These are phyloP conservation scores for Ischnus inquisitorius DNA, from an alignment of 2,888 invertebrate genomes.

Conservation along the genomic window DNA sequence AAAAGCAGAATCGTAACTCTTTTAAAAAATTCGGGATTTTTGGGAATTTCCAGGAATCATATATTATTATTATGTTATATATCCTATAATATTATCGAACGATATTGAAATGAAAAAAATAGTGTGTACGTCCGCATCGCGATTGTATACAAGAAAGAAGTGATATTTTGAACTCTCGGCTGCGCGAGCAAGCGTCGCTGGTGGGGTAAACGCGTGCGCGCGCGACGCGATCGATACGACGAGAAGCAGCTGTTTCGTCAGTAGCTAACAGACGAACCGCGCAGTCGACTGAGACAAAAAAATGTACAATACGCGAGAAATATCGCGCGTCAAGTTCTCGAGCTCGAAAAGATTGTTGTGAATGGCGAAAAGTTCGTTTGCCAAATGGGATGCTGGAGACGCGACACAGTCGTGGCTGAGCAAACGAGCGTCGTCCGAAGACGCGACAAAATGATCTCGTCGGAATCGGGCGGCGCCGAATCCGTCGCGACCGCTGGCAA, in stretches of 20 bases:
- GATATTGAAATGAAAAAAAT: no score
- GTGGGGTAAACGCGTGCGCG: conserved; percentile 64
- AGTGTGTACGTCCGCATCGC: no score
- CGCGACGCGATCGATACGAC: conserved; percentile 76
- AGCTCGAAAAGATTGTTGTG: background rate
- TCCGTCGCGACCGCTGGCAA: background rate
- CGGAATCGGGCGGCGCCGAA: background rate
- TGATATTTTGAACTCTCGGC: background rate
- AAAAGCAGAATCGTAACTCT: no score
- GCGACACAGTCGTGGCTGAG: conserved; percentile 35
- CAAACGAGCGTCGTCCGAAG: conserved; percentile 34
- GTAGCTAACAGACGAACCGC: background rate
- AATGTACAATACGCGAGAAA: no score
- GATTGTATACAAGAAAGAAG: no score
- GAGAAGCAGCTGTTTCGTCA: conserved; percentile 46
- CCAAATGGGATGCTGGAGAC: conserved; percentile 34
- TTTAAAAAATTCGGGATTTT: no score
- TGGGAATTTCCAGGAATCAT: no score
- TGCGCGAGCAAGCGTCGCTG: background rate
- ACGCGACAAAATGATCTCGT: conserved; percentile 35
- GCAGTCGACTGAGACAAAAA: background rate
- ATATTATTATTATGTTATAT: no score
- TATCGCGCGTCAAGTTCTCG: background rate
- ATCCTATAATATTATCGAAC: no score
- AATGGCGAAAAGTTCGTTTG: conserved; percentile 28